These are phyloP conservation scores for Smittia aterrima DNA, from an alignment of 2,888 invertebrate species.

Conservation along the genomic window DNA sequence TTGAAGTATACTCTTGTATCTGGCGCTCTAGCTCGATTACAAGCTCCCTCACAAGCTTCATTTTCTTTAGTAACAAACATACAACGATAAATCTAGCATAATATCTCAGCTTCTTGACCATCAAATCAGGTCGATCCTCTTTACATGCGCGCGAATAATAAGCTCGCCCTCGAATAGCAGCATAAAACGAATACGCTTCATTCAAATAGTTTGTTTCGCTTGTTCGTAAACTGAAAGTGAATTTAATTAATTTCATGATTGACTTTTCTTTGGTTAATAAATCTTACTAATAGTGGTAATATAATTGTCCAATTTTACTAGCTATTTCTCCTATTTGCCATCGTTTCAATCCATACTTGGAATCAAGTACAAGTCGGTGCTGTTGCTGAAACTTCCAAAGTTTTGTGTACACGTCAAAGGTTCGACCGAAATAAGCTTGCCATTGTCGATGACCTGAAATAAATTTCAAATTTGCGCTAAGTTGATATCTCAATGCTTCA, in stretches of 20 bases:
- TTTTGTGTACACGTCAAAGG: slow-evolving; percentile 96
- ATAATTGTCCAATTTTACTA: slow-evolving; percentile 96
- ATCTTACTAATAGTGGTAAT: slow-evolving; percentile 96
- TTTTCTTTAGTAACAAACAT: slow-evolving; percentile 87
- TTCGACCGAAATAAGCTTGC: slow-evolving; percentile 95
- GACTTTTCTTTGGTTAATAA: no score
- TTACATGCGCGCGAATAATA: slow-evolving; percentile 92
- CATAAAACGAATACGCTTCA: slow-evolving; percentile 95
- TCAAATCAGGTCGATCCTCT: slow-evolving; percentile 90
- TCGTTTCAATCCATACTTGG: slow-evolving; percentile 89
- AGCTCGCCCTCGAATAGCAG: slow-evolving; percentile 87
- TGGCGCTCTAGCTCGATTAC: slow-evolving; percentile 90
- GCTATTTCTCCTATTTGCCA: slow-evolving; percentile 99
- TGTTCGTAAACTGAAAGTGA: slow-evolving; percentile 75
- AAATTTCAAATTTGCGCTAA: not conserved
- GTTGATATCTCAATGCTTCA: no score
- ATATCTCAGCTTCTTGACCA: slow-evolving; percentile 94
- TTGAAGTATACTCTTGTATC: slow-evolving; percentile 91
- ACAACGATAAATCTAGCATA: slow-evolving; percentile 97
- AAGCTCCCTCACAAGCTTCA: slow-evolving; percentile 88
- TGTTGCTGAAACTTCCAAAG: slow-evolving; percentile 98
- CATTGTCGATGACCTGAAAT: slow-evolving; percentile 76
- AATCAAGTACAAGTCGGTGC: slow-evolving; percentile 85
- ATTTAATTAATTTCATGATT: no score
- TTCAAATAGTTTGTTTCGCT: slow-evolving; percentile 95